Conservation (phyloP, 2,888 invertebrate species). For the Ornithoptera alexandrae region DNA sequence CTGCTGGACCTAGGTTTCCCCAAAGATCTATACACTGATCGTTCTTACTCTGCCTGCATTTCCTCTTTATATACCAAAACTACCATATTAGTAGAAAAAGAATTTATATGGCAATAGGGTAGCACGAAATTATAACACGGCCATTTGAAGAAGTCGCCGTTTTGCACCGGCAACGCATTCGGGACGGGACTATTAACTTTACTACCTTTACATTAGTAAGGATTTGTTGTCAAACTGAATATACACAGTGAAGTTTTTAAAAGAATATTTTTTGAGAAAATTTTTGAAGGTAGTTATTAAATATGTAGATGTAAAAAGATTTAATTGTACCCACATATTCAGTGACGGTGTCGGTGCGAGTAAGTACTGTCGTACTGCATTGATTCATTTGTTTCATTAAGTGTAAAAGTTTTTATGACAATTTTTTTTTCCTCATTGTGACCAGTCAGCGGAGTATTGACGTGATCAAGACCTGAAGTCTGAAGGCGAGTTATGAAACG, state of each 20-base stretch:
- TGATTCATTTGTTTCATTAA: slow-evolving; percentile 18
- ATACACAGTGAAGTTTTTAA: slow-evolving; percentile 2
- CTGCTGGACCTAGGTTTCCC: too few relatives aligned
- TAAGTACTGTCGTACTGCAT: neutral
- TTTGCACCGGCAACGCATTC: neutral
- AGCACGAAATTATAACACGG: slow-evolving; percentile 4
- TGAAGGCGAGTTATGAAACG: slow-evolving; percentile 28
- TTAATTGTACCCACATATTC: slow-evolving; percentile 4
- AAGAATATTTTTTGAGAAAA: slow-evolving; percentile 17
- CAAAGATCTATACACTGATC: too few relatives aligned
- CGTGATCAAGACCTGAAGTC: neutral
- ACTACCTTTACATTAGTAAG: neutral
- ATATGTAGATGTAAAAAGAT: neutral
- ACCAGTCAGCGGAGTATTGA: slow-evolving; percentile 9
- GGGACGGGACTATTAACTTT: neutral
- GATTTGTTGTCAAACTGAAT: slow-evolving; percentile 21
- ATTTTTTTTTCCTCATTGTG: slow-evolving; percentile 5
- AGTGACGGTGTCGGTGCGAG: slow-evolving; percentile 7
- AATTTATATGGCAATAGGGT: slow-evolving; percentile 3
- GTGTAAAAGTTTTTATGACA: slow-evolving; percentile 6
- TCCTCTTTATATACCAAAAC: neutral
- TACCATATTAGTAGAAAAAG: neutral
- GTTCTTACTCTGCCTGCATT: neutral
- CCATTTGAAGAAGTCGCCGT: slow-evolving; percentile 9
- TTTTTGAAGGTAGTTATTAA: slow-evolving; percentile 21